Evolutionary conservation across 2,113 vertebrate species (phyloP), one percentile per base, ranked within the genome.

Genomic region (Gasterosteus nipponicus): DNA sequence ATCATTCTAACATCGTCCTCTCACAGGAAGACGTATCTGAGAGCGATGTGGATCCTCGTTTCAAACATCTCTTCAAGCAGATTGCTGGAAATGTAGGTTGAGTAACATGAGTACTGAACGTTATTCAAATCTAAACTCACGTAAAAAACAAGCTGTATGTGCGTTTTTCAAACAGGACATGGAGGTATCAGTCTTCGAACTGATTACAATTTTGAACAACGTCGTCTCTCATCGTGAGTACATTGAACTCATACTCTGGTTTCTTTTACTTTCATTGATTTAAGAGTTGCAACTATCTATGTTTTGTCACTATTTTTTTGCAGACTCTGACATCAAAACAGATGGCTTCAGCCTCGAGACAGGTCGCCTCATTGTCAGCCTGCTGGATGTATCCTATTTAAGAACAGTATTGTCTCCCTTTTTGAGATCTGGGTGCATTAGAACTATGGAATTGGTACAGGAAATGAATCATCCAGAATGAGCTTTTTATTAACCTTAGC

Each of bases 341-440:
- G 92, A 96, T n/a, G 97, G 97, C 81, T 97, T 99, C 86, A 96
- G 93, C 81, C 90, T 96, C 0, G 96, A 97, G 74, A 98, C 97
- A 0, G 94, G 95, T 76, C 96, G 95, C 71, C 95, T 95, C 56
- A 97, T 99, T 83, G 91, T 99, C 49, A 96, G 95, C 81, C 94
- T 99, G 44, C 80, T 98, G 22, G 97, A 98, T 60, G 97, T 99
- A 98, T 98, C 97, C 95, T 97, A 9, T 81, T 42, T 44, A 12
- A 65, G 60, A 29, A 14, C 39, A 31, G 3, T 65, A 58, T 62
- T 47, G 15, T 33, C n/a, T 47, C 22, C 19, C 26, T 26, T 10
- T 62, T 5, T 10, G n/a, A 7, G 7, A 41, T 57, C 12, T 47
- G 1, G 5, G 6, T 38, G 7, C 5, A 54, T 42, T 56, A 22